Base-by-base conservation (phyloP, 2,113 vertebrate genomes). In the Rattus rattus region DNA sequence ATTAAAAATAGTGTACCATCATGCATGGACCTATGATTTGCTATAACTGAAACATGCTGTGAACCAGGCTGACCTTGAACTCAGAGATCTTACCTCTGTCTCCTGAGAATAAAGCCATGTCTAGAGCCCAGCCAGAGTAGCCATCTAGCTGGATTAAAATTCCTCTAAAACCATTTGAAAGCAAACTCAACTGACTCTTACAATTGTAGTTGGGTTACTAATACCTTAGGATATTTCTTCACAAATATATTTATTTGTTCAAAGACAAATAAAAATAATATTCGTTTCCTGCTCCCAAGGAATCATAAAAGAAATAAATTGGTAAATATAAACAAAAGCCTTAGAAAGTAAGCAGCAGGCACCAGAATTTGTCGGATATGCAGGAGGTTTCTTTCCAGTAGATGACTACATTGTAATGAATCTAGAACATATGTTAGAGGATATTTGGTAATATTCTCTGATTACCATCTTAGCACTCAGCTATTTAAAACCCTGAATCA, bases 401-500 rank as follows among this genome's bases (percentile, higher is more conserved):
- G 56, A 20, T 85, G 30, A 79, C 11, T 69, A 13, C 52, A 65
- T 22, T 72, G 36, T 26, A 86, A 94, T 49, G 2, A 85, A 39
- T 54, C 12, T 36, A 59, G 90, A 83, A 5, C 13, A 47, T 90
- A 54, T 76, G 54, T 87, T 92, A 92, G 24, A 80, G 2, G 77
- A 33, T 91, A 59, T 67, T 92, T 88, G 47, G 67, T 76, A 92
- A 91, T 83, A 63, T 63, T 91, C 80, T 91, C 77, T 86, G 54
- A 79, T 65, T 76, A 79, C 7, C 72, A 77, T 93, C 95, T 43
- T 17, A 96, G 28, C 4, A 83, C 26, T 7, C 30, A 84, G 7
- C 39, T 96, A 73, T 67, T 90, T 85, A 97, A 97, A 96, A n/a
- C 14, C 83, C 12, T 91, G 67, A 77, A 87, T 88, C 92, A 91